phyloP scores from a whole-genome alignment of 1,140 invertebrate genomes.

The Bemisia tabaci region DNA sequence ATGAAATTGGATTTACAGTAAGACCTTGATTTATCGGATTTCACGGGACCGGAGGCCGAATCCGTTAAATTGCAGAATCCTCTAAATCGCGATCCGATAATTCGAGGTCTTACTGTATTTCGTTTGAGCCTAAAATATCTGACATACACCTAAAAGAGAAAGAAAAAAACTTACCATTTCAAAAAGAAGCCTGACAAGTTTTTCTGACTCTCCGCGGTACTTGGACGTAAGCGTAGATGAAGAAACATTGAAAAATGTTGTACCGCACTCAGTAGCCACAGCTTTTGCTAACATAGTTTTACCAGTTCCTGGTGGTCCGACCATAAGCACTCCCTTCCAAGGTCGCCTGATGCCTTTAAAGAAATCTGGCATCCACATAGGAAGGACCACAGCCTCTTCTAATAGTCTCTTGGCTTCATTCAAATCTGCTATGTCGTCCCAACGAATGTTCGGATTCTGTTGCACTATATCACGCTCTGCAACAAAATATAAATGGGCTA shows the following conservation, averaged over 20 bases:
- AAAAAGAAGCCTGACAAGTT: slow-evolving; percentile 91
- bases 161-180: slow-evolving; percentile 66
- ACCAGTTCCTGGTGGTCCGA: slow-evolving; percentile 93
- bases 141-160: slow-evolving; percentile 1
- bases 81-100: background rate
- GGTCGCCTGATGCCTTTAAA: slow-evolving; percentile 86
- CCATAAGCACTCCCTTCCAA: slow-evolving; percentile 94
- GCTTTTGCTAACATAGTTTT: slow-evolving; percentile 99
- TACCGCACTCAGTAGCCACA: slow-evolving; percentile 97
- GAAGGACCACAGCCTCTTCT: slow-evolving; percentile 95
- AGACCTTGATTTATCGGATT: no score
- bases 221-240: slow-evolving; percentile 95
- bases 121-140: no score
- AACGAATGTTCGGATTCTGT: slow-evolving; percentile 91
- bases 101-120: no score
- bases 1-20: no score
- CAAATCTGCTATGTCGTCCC: slow-evolving; percentile 96
- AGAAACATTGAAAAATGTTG: slow-evolving; percentile 98
- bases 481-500: slow-evolving; percentile 25
- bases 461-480: slow-evolving; percentile 93
- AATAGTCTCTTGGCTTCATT: slow-evolving; percentile 86
- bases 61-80: background rate
- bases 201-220: slow-evolving; percentile 97
- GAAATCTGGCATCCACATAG: slow-evolving; percentile 96
- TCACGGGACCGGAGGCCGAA: background rate